Evolutionary conservation across 2,113 vertebrate genomes (phyloP).

Genomic region (Corydoras maculifer): DNA sequence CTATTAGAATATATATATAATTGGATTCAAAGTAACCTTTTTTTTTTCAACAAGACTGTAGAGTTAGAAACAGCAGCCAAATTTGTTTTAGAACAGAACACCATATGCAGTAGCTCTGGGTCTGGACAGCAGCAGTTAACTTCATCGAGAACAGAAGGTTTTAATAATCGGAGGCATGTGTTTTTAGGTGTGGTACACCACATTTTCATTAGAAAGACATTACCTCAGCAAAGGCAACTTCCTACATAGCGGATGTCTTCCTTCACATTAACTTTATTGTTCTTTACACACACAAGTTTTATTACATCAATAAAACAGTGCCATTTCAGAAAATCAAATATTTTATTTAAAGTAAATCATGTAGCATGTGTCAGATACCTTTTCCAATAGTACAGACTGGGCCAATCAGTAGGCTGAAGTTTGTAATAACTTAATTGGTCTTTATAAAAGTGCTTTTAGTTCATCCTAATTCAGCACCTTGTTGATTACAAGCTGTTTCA

Average conservation of each 20-base stretch:
- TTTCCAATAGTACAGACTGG: too few relatives aligned
- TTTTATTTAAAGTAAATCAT: too few relatives aligned
- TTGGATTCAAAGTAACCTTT: too few relatives aligned
- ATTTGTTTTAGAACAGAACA: neutral
- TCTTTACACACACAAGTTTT: constrained; percentile 23
- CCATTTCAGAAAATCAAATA: neutral
- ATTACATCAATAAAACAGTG: constrained; percentile 19
- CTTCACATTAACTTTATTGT: constrained; percentile 25
- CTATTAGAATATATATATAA: too few relatives aligned
- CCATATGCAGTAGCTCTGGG: neutral
- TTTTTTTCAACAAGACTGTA: too few relatives aligned
- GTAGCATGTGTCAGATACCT: too few relatives aligned
- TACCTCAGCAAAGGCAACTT: constrained; percentile 32
- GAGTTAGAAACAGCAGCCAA: neutral
- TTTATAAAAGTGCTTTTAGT: too few relatives aligned
- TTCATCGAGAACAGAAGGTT: constrained; percentile 20
- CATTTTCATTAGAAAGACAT: constrained; percentile 40
- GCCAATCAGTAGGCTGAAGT: too few relatives aligned
- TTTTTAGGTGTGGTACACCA: constrained; percentile 27
- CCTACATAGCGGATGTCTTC: constrained; percentile 36
- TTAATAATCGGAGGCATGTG: constrained; percentile 30
- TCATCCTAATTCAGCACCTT: too few relatives aligned
- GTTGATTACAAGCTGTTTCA: too few relatives aligned
- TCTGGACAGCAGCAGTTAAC: constrained; percentile 18
- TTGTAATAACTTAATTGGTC: too few relatives aligned